phyloP scores from a whole-genome alignment of 2,888 invertebrate genomes.

The Limnephilus lunatus region DNA sequence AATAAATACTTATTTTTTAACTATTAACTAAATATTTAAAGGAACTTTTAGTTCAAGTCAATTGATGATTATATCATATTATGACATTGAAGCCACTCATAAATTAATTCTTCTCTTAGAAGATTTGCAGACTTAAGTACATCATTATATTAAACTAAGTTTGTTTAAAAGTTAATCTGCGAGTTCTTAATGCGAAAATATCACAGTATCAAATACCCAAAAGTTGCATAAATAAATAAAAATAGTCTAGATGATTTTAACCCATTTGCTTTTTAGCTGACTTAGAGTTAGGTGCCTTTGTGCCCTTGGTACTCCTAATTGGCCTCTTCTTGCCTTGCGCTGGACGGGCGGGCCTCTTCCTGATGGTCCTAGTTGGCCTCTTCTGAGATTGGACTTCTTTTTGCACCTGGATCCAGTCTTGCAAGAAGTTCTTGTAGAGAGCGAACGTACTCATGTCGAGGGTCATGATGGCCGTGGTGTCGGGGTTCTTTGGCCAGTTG shows the following conservation, averaged over 20 bases:
- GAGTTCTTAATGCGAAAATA: constrained; percentile 69
- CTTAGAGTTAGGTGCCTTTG: constrained; percentile 37
- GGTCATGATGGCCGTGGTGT: constrained; percentile 77
- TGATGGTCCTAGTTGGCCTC: constrained; percentile 25
- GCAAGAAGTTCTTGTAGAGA: constrained; percentile 78
- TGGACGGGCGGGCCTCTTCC: constrained; percentile 16
- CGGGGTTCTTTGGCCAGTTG: constrained; percentile 74
- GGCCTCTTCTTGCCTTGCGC: constrained; percentile 56
- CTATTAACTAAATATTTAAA: constrained; percentile 29
- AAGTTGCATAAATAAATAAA: constrained; percentile 34
- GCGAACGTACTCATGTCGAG: constrained; percentile 81
- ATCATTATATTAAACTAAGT: constrained; percentile 19
- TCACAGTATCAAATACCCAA: constrained; percentile 78
- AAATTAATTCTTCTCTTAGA: constrained; percentile 3
- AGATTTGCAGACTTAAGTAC: constrained; percentile 25
- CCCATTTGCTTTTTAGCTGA: constrained; percentile 16
- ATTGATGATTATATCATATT: constrained; percentile 1
- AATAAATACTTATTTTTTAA: constrained; percentile 18
- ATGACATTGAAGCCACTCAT: constrained; percentile 9
- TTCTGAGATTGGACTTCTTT: constrained; percentile 69
- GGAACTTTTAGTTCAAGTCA: constrained; percentile 54
- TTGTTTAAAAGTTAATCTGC: constrained; percentile 9
- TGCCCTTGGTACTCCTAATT: neutral
- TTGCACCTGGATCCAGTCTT: constrained; percentile 78
- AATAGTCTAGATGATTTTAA: constrained; percentile 1